These are phyloP conservation scores for Scomberomorus guttatus DNA, from an alignment of 2,797 vertebrate species.

Conservation along the genomic window DNA sequence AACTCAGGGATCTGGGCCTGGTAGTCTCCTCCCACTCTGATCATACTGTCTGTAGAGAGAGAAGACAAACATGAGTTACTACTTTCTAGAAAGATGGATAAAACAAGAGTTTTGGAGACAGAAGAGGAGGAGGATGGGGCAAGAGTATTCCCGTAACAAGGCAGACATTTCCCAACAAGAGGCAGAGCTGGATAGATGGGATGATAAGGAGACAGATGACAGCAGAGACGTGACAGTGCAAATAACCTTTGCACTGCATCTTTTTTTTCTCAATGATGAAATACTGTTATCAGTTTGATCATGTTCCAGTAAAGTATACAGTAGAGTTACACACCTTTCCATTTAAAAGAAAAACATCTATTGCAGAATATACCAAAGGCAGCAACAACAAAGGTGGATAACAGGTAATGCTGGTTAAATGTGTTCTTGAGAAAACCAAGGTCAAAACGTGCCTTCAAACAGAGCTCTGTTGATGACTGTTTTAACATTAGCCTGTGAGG, in stretches of 20 bases:
- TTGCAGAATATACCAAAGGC: background rate
- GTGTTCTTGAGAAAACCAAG: no score
- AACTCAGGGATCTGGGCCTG: conserved; percentile 95
- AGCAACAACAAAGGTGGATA: background rate
- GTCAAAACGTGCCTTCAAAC: background rate
- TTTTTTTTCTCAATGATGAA: background rate
- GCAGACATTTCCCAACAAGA: background rate
- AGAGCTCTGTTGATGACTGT: background rate
- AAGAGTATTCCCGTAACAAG: background rate
- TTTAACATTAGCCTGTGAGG: background rate
- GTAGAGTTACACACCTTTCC: no score
- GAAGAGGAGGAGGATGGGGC: background rate
- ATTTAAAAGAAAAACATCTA: background rate
- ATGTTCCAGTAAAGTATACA: background rate
- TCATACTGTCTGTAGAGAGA: conserved; percentile 91
- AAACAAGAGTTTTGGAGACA: background rate
- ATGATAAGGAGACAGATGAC: background rate
- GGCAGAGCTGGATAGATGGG: conserved; percentile 5
- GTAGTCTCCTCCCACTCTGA: conserved; percentile 95
- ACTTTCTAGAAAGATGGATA: background rate
- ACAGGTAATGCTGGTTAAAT: background rate
- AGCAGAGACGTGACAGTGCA: background rate
- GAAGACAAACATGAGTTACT: conserved; percentile 10
- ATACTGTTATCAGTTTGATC: background rate
- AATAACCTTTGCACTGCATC: conserved; percentile 7